Base-by-base conservation (phyloP, 1,140 invertebrate genomes). In the Hermatobates lingyangjiaoensis region DNA sequence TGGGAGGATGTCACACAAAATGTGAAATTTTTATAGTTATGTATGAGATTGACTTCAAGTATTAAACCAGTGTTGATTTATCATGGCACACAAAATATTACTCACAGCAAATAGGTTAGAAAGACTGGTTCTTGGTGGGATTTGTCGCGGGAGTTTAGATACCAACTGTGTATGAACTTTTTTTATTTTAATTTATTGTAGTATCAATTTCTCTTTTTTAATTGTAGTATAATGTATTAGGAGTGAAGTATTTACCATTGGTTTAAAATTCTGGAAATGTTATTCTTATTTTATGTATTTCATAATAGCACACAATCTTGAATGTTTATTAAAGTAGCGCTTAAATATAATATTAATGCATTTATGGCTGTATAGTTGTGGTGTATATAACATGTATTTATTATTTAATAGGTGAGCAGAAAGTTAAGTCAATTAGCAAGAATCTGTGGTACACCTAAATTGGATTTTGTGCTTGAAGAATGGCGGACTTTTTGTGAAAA, bases 401-500 rank as follows among this genome's bases (percentile, higher is more conserved):
- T 39, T 53, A 42, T 55, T 59, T 63, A 54, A 46, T 39, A 62
- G 61, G 27, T 61, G 18, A 48, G 54, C 45, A 50, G 56, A 48
- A 62, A 55, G 28, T 47, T 63, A 26, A 52, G 50, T 1, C 45
- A 56, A 5, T 48, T 62, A 20, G 54, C 40, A 30, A 34, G 55
- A 40, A 54, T 52, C 27, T 57, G 56, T 21, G 54, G 56, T 2
- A 44, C 55, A 61, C 60, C 62, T 5, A 58, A 57, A 26, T 54
- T 74, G 45, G 64, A 68, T 55, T 59, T 60, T 25, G 55, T 75
- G 14, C 61, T 73, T 54, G 63, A 70, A 27, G 68, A 77, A 52
- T 75, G 71, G 66, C 66, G 61, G 53, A 55, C 70, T 47, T 75
- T 81, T 56, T 78, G 75, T 60, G 73, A 82, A 55, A 79, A 81